Conservation (phyloP, 2,113 vertebrate species). For the Brachyhypopomus occidentalis region DNA sequence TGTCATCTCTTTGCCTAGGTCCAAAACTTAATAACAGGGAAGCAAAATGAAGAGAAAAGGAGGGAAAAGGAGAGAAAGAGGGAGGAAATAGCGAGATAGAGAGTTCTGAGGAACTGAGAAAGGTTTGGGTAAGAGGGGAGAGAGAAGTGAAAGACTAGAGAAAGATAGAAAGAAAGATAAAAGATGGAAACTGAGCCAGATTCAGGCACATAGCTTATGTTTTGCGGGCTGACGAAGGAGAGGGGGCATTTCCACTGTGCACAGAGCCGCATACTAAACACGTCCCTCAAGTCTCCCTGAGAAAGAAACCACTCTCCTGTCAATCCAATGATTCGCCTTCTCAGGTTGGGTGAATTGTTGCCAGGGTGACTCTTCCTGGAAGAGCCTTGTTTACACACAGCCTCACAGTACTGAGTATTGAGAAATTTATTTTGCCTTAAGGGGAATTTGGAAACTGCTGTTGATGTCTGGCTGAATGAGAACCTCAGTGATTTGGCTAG, state of each 20-base stretch:
- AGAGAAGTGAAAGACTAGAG: background rate
- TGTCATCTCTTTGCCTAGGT: slow-evolving; percentile 13
- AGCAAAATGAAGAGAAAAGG: background rate
- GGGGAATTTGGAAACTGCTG: background rate
- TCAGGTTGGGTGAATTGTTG: slow-evolving; percentile 44
- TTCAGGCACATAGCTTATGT: slow-evolving; percentile 48
- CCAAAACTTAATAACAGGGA: slow-evolving; percentile 5
- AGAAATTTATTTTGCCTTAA: background rate
- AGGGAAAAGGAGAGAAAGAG: background rate
- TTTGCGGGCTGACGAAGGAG: slow-evolving; percentile 48
- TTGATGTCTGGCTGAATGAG: background rate
- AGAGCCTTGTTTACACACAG: slow-evolving; percentile 42
- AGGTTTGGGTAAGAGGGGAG: background rate
- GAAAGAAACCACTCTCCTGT: slow-evolving; percentile 48
- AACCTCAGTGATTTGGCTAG: background rate
- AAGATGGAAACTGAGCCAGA: slow-evolving; percentile 9
- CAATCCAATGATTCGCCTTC: slow-evolving; percentile 35
- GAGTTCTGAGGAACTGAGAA: background rate
- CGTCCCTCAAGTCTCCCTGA: slow-evolving; percentile 29
- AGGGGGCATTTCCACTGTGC: slow-evolving; percentile 56
- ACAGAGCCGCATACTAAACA: slow-evolving; percentile 56
- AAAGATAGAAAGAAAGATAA: slow-evolving; percentile 7
- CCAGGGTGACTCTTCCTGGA: slow-evolving; percentile 45
- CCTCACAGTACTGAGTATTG: slow-evolving; percentile 13
- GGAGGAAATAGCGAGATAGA: background rate